Conservation (phyloP, 2,113 vertebrate genomes). For the cattle (Bos taurus) region ARS-UCD2.0 NC_037342.1:70011501-70012000, state of each 20-base stretch:
- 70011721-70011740: background rate
- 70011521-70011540: background rate
- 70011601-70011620: fast-evolving
- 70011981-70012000: background rate
- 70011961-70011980: background rate
- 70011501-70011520: background rate
- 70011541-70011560: background rate
- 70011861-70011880: background rate
- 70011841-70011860: background rate
- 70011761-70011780: background rate
- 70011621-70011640: background rate
- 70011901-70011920: background rate
- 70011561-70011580: background rate
- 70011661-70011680: background rate
- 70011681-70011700: background rate
- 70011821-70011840: background rate
- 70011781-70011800: background rate
- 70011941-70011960: background rate
- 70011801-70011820: background rate
- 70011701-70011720: background rate
- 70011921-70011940: background rate
- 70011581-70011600: background rate
- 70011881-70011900: background rate
- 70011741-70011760: background rate
- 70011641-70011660: background rate